Evolutionary conservation across 1,140 invertebrate genomes (phyloP), one percentile per base, ranked within the genome.

Genomic region (Drosophila santomea): DNA sequence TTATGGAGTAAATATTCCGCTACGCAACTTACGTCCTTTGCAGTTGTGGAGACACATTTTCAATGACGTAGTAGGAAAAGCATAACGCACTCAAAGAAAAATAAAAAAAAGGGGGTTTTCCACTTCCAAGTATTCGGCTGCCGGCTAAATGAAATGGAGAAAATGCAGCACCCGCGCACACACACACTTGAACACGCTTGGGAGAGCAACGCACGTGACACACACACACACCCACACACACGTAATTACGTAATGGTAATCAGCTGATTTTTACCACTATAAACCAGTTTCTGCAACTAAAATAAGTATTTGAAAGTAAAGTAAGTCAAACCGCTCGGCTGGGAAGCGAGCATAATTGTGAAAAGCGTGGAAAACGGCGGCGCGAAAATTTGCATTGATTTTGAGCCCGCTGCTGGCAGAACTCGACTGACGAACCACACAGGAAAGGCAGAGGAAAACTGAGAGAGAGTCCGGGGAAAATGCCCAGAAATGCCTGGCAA

Each of bases 191-290:
- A 0, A 47, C 56, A 38, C n/a, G 11, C 12, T 39, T 43, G 11
- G 15, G 25, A 60, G 55, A 52, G 32, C n/a, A 43, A 73, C 32
- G 51, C 62, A 73, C 66, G 74, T 67, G 72, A 60, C 60, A 52
- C 57, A 43, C 55, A 52, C 17, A 25, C 23, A 51, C 23, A 23
- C 23, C 39, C 23, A 45, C 54, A 44, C 39, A 60, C 54, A 44
- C 23, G 56, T 43, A 68, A 88, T 86, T 86, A 86, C 82, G 83
- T 86, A 86, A 86, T 72, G 36, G 17, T 56, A 25, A 69, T 54
- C 69, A 62, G 75, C 43, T 63, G 52, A 54, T 69, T 71, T 56
- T 56, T 3, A 50, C 44, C 60, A 66, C 51, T 44, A 38, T 28
- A 45, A 35, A n/a, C 32, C 11, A 54, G 51, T 67, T 78, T 28